Evolutionary conservation across 2,888 invertebrate species (phyloP).

Genomic region (Caenorhabditis japonica): DNA sequence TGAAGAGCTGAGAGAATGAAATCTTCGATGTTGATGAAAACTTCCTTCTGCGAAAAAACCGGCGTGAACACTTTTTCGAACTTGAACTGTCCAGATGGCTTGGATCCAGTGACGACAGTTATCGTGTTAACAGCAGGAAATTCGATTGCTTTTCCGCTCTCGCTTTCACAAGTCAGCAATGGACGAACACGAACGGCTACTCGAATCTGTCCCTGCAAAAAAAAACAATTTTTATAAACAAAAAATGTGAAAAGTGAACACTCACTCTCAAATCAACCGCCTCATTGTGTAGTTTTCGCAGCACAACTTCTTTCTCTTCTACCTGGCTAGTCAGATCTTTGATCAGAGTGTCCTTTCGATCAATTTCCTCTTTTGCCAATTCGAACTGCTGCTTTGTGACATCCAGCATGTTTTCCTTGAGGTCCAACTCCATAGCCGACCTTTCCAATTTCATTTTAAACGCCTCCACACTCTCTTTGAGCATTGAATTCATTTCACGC

Average conservation of each 20-base stretch:
- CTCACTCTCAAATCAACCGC: slow-evolving; percentile 58
- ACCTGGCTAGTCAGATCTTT: slow-evolving; percentile 25
- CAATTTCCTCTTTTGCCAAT: background rate
- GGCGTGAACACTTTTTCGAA: slow-evolving; percentile 62
- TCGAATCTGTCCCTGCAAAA: slow-evolving; percentile 64
- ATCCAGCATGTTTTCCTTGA: background rate
- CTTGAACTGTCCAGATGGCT: slow-evolving; percentile 22
- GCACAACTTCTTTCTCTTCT: slow-evolving; percentile 53
- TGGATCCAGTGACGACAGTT: slow-evolving; percentile 2
- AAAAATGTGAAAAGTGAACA: background rate
- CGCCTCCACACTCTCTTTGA: background rate
- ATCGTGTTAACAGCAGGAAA: slow-evolving; percentile 52
- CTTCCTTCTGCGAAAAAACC: slow-evolving; percentile 38
- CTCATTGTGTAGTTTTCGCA: slow-evolving; percentile 57
- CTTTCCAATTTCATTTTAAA: slow-evolving; percentile 3
- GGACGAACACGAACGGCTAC: slow-evolving; percentile 63
- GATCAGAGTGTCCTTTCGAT: background rate
- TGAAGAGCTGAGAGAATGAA: slow-evolving; percentile 64
- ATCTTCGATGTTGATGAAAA: slow-evolving; percentile 59
- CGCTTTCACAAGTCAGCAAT: slow-evolving; percentile 32
- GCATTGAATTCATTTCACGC: slow-evolving; percentile 5
- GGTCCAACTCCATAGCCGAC: background rate
- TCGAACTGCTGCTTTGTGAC: background rate
- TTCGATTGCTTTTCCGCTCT: slow-evolving; percentile 14
- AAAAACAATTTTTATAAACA: background rate